These are phyloP conservation scores for Phrynosoma blainvillii DNA, from an alignment of 2,113 vertebrate genomes.

Conservation along the genomic window DNA sequence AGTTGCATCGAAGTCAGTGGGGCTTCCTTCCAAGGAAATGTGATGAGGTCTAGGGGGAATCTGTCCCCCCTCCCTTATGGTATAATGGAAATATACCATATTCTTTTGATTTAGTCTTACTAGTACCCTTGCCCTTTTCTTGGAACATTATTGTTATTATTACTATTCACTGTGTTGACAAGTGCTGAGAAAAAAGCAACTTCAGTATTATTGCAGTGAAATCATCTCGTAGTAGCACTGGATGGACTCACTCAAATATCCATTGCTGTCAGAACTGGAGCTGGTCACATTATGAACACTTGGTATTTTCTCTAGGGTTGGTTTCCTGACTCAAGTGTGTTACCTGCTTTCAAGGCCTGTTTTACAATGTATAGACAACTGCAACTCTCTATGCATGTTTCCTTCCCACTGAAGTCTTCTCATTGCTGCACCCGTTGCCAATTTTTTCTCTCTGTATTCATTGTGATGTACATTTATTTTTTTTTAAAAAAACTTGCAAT, in stretches of 20 bases:
- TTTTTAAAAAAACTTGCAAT: constrained; percentile 70
- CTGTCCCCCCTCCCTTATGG: constrained; percentile 13
- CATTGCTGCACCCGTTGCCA: constrained; percentile 65
- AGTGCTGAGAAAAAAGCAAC: constrained; percentile 72
- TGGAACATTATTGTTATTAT: constrained; percentile 56
- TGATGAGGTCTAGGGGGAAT: background rate
- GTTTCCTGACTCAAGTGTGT: constrained; percentile 66
- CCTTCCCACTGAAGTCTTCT: constrained; percentile 56
- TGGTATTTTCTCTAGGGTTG: constrained; percentile 59
- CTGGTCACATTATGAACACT: constrained; percentile 42
- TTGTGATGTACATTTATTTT: constrained; percentile 74
- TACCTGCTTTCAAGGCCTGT: constrained; percentile 69
- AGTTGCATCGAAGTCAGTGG: constrained; percentile 5
- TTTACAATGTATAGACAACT: constrained; percentile 66
- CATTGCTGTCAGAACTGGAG: constrained; percentile 71
- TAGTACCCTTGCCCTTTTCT: constrained; percentile 55
- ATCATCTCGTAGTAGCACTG: constrained; percentile 70
- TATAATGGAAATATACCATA: constrained; percentile 49
- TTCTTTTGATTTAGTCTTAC: background rate
- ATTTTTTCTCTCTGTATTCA: constrained; percentile 40
- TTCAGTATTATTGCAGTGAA: constrained; percentile 72
- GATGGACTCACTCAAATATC: constrained; percentile 58
- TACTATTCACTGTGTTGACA: constrained; percentile 69
- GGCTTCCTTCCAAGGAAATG: constrained; percentile 19
- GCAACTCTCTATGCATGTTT: constrained; percentile 79